Evolutionary conservation across 2,888 invertebrate species (phyloP), one percentile per base, ranked within the genome.

Genomic region (Troglohyphantes excavatus): DNA sequence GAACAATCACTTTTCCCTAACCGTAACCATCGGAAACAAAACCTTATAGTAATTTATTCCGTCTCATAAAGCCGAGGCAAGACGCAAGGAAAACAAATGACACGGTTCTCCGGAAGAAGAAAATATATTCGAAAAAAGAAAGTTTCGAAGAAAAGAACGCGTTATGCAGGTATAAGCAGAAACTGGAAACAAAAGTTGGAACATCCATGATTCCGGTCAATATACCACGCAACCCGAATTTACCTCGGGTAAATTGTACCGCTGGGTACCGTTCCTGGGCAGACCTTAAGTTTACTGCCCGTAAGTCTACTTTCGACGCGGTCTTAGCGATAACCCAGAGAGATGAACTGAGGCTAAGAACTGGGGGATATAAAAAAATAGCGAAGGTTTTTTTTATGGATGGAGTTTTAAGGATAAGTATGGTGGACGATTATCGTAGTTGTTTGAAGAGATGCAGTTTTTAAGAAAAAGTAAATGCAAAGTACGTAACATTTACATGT

Each of bases 141-240:
- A 27, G 21, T 1, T 65, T 59, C 59, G 23, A 87, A 72, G 29
- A 23, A 67, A 53, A 59, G 39, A 19, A 65, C 75, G 63, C 46
- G 53, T 53, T 53, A 67, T 67, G 33, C 81, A 88, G 81, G 88
- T 88, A 75, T 33, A 26, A 46, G 39, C 29, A 61, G 19, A 82
- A 81, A 70, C n/a, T 43, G 61, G 67, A 73, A 79, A 88, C 73
- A 75, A 81, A 81, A 88, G 67, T 59, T 81, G 81, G 81, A 75
- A 68, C 59, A 73, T 75, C 81, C 73, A 73, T 88, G 75, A 88
- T 88, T 88, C 88, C 81, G 75, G 70, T 88, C 81, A 67, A 88
- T 88, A 81, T 65, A 88, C 73, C 59, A 68, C 61, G 67, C 23
- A 68, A 43, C 43, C 70, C 61, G 65, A 82, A 46, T 73, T 53